phyloP scores from a whole-genome alignment of 1,140 invertebrate genomes.

The Gryon sp. region DNA sequence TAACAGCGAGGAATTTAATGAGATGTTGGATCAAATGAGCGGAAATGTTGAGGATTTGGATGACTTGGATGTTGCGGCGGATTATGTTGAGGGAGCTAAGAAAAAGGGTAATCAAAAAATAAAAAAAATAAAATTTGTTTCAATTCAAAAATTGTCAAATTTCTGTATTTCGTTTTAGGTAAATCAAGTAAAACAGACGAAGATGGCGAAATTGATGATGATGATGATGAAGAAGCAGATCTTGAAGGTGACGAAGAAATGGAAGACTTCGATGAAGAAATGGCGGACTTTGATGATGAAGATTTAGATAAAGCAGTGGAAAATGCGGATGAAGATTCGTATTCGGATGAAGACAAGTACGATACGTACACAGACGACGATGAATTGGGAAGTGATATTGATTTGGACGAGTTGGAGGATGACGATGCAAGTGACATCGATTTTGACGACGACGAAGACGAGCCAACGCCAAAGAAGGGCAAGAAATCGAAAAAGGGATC shows the following conservation, averaged over 20 bases:
- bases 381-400: conserved; percentile 67
- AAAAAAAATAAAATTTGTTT: no score
- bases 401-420: conserved; percentile 63
- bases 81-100: conserved; percentile 72
- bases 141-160: no score
- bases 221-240: conserved; percentile 73
- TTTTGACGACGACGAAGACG: conserved; percentile 56
- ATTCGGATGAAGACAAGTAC: conserved; percentile 70
- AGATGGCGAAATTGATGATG: conserved; percentile 67
- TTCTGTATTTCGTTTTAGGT: not conserved
- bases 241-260: conserved; percentile 72
- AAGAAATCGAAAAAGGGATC: conserved; percentile 41
- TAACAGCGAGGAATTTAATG: conserved; percentile 93
- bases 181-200: conserved; percentile 27
- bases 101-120: conserved; percentile 71
- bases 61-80: conserved; percentile 80
- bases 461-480: conserved; percentile 16
- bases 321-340: conserved; percentile 67
- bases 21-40: conserved; percentile 86
- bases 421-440: conserved; percentile 66
- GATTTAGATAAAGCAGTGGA: conserved; percentile 69
- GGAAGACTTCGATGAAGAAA: conserved; percentile 62
- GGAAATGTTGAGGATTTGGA: conserved; percentile 80
- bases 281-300: conserved; percentile 65
- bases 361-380: no score